Evolutionary conservation across 2,113 vertebrate genomes (phyloP), one percentile per base, ranked within the genome.

Genomic region (Rhea americana): DNA sequence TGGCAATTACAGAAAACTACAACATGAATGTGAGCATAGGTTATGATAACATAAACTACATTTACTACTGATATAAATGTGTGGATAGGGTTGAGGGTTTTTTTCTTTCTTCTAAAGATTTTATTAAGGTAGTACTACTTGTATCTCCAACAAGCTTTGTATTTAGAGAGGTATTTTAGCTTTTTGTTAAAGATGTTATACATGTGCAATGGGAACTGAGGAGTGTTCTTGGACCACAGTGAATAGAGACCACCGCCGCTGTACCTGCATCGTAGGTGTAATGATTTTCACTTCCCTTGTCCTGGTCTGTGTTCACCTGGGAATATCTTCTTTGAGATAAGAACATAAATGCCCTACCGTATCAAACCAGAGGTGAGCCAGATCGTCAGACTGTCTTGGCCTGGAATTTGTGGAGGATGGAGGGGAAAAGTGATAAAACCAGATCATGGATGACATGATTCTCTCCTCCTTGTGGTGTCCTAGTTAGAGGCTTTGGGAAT

Each of bases 221-320:
- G 39, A 17, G 17, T 47, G 17, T 47, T 35, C 39, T 50, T 50
- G 21, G 18, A 53, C 12, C 1, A 2, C 0, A 25, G 13, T n/a
- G 22, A n/a, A 66, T 50, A 4, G 9, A 78, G 41, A 56, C 35
- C 28, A 7, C 20, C 70, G 59, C 55, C 63, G 61, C 32, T 68
- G 8, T 18, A 47, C 19, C 0, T 0, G 50, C 41, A 30, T 0
- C 0, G 2, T 5, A 68, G 30, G 35, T 14, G 14, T 8, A 7
- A 48, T 28, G 12, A 74, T 30, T 67, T 90, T 75, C 30, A 18
- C 5, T 77, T 71, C 41, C 7, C 74, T 32, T 13, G 7, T 47
- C 76, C 70, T 59, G n/a, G 4, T 55, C 48, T 74, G 11, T 81
- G 25, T 37, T 77, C 55, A 58, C 8, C 37, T 81, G 20, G 24